A percentile compares a stretch with the other conserved stretches of the same genome.
phyloP scores from a whole-genome alignment of 2,888 invertebrate genomes.

The Protodeltote pygarga region DNA sequence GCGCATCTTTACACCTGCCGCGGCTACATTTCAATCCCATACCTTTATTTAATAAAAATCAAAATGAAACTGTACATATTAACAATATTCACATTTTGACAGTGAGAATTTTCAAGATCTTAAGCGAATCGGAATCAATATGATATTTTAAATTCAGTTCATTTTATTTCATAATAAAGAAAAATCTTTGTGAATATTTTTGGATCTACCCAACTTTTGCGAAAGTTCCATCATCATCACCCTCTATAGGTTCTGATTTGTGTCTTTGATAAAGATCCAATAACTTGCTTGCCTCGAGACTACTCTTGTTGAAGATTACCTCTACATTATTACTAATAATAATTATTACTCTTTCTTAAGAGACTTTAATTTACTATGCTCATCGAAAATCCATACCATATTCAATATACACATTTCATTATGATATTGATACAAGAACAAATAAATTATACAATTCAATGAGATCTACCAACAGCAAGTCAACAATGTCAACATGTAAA shows the following conservation, averaged over 20 bases:
- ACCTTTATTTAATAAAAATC: conserved; percentile 43
- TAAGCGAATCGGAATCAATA: conserved; percentile 21
- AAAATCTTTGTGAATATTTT: conserved; percentile 16
- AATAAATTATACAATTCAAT: conserved; percentile 56
- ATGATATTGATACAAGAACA: conserved; percentile 48
- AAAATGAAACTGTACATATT: conserved; percentile 50
- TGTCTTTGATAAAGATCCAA: conserved; percentile 29
- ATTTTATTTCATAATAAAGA: conserved; percentile 24
- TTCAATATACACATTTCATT: conserved; percentile 51
- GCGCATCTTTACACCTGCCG: conserved; percentile 32
- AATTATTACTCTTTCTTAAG: conserved; percentile 46
- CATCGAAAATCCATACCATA: conserved; percentile 46
- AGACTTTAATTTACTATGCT: conserved; percentile 48
- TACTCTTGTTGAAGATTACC: conserved; percentile 38
- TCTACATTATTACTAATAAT: conserved; percentile 49
- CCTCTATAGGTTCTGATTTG: conserved; percentile 6
- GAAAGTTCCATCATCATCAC: conserved; percentile 16
- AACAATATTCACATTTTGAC: conserved; percentile 45
- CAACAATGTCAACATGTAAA: conserved; percentile 37
- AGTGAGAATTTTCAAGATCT: conserved; percentile 20
- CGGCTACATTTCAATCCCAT: conserved; percentile 33
- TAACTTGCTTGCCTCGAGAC: conserved; percentile 26
- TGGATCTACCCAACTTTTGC: conserved; percentile 13
- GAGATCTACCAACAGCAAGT: conserved; percentile 52
- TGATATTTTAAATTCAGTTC: conserved; percentile 16